Base-by-base conservation (phyloP, 2,888 invertebrate genomes). In the Apotomis betuletana region DNA sequence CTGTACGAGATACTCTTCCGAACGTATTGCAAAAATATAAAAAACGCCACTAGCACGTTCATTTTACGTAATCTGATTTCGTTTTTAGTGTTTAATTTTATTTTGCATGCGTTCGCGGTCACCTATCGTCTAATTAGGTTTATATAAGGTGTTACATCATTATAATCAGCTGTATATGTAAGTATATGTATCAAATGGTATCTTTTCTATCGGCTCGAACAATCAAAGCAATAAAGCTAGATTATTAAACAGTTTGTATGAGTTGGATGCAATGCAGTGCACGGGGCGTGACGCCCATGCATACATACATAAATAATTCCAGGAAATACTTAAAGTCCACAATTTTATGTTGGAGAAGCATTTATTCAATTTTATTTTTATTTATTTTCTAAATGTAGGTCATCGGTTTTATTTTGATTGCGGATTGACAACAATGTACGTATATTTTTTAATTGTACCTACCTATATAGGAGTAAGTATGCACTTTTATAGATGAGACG, bases 81-180 rank as follows among this genome's bases (percentile, higher is more conserved):
- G 74, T 73, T 74, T 72, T 74, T 69, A n/a, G 60, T 27, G 65
- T 70, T 70, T 67, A 67, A 62, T 75, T 74, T 74, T 73, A 65
- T 74, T 71, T 75, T 70, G 74, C 76, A 63, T 71, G 69, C 71
- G 68, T 70, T 70, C 55, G 72, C 77, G 77, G 77, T 76, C 79
- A 76, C 79, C 79, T 78, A 80, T 78, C 78, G 58, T 76, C 77
- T 80, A 79, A 80, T 78, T 78, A 76, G 62, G 63, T 76, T 80
- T 78, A 78, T 75, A 74, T 78, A 79, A 79, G 73, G 64, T 58
- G 68, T 67, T 69, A 62, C 74, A 60, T 71, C 62, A 69, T 62
- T 68, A 55, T 70, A 70, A 61, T 72, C 63, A 63, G 67, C 15
- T 46, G 8, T 44, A 38, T 38, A 67, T 67, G 62, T 67, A 74